Evolutionary conservation across 2,113 vertebrate species (phyloP), one percentile per base, ranked within the genome.

Genomic region (Gopherus evgoodei): DNA sequence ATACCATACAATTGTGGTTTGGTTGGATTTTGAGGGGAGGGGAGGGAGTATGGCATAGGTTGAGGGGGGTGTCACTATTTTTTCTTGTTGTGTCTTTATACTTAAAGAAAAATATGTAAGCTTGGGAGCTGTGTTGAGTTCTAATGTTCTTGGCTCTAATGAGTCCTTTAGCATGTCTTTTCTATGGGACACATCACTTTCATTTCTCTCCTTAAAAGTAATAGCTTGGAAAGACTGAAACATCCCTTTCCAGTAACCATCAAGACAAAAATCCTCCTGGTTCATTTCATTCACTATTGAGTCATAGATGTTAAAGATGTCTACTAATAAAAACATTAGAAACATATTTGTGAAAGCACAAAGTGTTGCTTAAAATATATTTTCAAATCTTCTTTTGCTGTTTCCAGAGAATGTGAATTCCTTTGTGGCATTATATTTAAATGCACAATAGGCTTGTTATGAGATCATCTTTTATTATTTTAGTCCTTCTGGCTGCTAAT

Each of bases 391-490:
- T 42, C 31, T 12, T 88, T 97, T 95, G 24, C 27, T 25, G 25
- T 86, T 24, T 81, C 79, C 87, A 84, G 31, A 84, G 52, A 93
- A 93, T 44, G n/a, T 27, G 93, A 94, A 94, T 93, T 87, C 16
- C 80, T 95, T 89, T 78, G 42, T 91, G 75, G 50, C 38, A 94
- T 85, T 89, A 90, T n/a, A 21, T 69, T 97, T 90, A 96, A 85
- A 47, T n/a, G 75, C 62, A 65, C 9, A 86, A 44, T 44, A 31
- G 94, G 27, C 17, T 88, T 4, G 1, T 81, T 89, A 69, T 92
- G 75, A 88, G 44, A 86, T 56, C 80, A 86, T 27, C 69, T 81
- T 93, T 88, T 81, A 93, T 87, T 93, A 53, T 86, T 95, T 96
- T 93, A 96, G 50, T 42, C 93, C 82, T 92, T 50, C 42, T 90